Conservation (phyloP, 2,113 vertebrate genomes). For the Cavia porcellus region DNA sequence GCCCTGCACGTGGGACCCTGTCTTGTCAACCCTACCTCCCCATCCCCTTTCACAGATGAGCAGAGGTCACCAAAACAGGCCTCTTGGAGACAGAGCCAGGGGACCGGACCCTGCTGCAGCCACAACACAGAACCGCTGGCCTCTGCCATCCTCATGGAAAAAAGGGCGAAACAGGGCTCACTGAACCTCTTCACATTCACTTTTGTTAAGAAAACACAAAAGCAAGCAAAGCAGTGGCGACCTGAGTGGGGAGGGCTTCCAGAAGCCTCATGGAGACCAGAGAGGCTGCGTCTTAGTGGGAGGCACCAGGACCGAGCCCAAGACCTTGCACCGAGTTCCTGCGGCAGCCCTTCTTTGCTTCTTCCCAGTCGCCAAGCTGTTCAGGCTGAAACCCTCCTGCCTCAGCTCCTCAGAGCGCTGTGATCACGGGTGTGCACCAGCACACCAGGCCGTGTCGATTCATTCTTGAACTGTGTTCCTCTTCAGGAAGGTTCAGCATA, state of each 20-base stretch:
- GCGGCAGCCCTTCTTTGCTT: background rate
- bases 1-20: background rate
- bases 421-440: background rate
- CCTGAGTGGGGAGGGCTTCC: background rate
- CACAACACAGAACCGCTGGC: fast-evolving
- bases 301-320: too few relatives aligned
- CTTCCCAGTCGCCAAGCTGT: background rate
- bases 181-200: background rate
- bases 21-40: background rate
- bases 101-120: background rate
- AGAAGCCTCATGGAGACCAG: background rate
- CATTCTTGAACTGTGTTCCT: background rate
- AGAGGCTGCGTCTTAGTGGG: background rate
- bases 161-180: background rate
- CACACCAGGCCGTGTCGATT: too few relatives aligned
- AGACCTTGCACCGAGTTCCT: background rate
- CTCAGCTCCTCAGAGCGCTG: background rate
- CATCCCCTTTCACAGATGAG: background rate
- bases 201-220: background rate
- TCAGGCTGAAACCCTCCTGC: background rate
- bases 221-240: background rate
- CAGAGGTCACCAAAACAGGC: background rate
- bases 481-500: background rate
- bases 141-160: fast-evolving
- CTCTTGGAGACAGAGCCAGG: background rate